A percentile compares a stretch with the other conserved stretches of the same genome.
These are phyloP conservation scores for Percopsis omiscomaycus DNA, from an alignment of 2,797 vertebrate genomes.

Conservation along the genomic window DNA sequence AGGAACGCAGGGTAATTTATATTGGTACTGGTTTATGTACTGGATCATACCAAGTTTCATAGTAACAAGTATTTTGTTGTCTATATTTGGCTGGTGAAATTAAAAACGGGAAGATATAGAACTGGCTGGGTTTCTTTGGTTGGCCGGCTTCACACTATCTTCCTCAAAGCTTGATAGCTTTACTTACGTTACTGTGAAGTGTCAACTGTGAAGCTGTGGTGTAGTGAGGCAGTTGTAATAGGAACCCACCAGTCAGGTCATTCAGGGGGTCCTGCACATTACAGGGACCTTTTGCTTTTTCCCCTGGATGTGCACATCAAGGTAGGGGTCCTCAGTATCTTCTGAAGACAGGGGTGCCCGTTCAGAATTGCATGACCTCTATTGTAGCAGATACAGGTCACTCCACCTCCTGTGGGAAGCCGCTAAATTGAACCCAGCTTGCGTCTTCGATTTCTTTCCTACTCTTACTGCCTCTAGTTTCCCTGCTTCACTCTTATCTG, in stretches of 20 bases:
- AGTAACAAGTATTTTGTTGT: constrained; percentile 27
- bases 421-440: constrained; percentile 85
- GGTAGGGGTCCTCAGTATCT: constrained; percentile 71
- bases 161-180: constrained; percentile 71
- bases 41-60: constrained; percentile 43
- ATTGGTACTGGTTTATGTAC: constrained; percentile 21
- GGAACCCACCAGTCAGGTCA: constrained; percentile 75
- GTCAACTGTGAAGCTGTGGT: constrained; percentile 63
- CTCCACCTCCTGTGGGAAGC: constrained; percentile 79
- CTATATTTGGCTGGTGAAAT: constrained; percentile 39
- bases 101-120: constrained; percentile 48
- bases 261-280: constrained; percentile 67
- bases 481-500: constrained; percentile 70
- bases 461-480: constrained; percentile 65
- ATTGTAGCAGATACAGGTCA: constrained; percentile 80
- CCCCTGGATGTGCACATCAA: constrained; percentile 71
- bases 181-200: constrained; percentile 65
- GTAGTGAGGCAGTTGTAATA: constrained; percentile 72
- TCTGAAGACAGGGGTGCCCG: constrained; percentile 74
- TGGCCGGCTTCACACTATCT: constrained; percentile 66
- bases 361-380: constrained; percentile 83
- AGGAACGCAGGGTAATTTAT: constrained; percentile 50
- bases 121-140: constrained; percentile 60
- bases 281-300: constrained; percentile 74
- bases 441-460: constrained; percentile 77